Base-by-base conservation (phyloP, 1,140 invertebrate genomes). In the Cyclargus thomasi region DNA sequence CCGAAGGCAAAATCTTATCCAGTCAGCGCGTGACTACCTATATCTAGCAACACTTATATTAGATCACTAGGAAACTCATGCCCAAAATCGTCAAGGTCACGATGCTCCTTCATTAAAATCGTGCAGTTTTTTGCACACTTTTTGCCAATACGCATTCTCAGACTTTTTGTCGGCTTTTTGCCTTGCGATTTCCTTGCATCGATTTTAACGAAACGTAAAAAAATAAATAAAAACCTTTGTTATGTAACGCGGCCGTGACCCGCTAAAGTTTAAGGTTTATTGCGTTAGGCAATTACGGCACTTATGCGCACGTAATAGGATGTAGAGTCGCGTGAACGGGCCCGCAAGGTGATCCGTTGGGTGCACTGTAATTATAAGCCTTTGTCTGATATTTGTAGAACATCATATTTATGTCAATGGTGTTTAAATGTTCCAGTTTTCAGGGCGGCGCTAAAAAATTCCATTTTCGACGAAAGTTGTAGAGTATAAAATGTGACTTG, bases 231-330 rank as follows among this genome's bases (percentile, higher is more conserved):
- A 59, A 59, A 59, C 55, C 55, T 59, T 59, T 59, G 55, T 59
- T 59, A 59, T 59, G 55, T 59, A 59, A 59, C 18, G 21, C 18
- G 55, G 55, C 55, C 55, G 55, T 59, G 20, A 59, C 55, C 18
- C 18, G 55, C 10, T 59, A 59, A 59, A 59, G 55, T 59, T 59
- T 59, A 59, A 59, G 55, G 55, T 59, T 59, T 59, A 59, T 59
- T 59, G 6, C 10, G 4, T 18, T 11, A 59, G 10, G 55, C 55
- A 21, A 20, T 59, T 59, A 21, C 18, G 10, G 55, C 1, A 20
- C 55, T 18, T 59, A 21, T 21, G 55, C 18, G 55, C 55, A 59
- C 55, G 55, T 20, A 17, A 59, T 59, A 59, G 20, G 55, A 20
- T 20, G 18, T 20, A 59, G 18, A 11, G 20, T 59, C 55, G 55